Conservation (phyloP, 2,888 invertebrate species). For the Cheilosia impressa region DNA sequence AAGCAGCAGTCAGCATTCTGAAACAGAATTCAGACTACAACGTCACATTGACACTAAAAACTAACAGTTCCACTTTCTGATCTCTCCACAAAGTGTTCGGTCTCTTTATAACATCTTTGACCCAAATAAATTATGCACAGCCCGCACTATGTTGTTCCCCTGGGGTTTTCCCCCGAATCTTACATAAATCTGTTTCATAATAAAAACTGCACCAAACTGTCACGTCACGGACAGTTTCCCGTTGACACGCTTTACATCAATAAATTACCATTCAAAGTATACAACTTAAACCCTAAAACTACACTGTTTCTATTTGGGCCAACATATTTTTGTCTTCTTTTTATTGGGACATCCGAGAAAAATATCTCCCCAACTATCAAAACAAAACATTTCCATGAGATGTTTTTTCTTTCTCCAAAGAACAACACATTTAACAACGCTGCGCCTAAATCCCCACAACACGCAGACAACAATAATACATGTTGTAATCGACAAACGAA, state of each 20-base stretch:
- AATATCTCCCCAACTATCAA: conserved; percentile 54
- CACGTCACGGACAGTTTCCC: conserved; percentile 36
- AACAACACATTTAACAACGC: conserved; percentile 36
- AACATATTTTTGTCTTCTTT: conserved; percentile 1
- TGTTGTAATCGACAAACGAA: conserved; percentile 52
- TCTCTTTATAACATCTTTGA: conserved; percentile 3
- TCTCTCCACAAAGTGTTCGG: too few species aligned
- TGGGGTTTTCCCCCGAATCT: conserved; percentile 1
- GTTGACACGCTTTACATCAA: conserved; percentile 49
- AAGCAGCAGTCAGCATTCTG: too few species aligned
- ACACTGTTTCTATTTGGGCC: conserved; percentile 41
- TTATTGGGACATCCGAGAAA: conserved; percentile 17
- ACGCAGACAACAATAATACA: conserved; percentile 8
- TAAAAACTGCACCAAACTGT: conserved; percentile 30
- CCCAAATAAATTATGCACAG: conserved; percentile 52
- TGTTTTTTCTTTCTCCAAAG: conserved; percentile 15
- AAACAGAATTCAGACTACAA: too few species aligned
- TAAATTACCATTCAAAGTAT: conserved; percentile 63
- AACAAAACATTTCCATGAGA: conserved; percentile 50
- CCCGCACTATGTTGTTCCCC: conserved; percentile 17
- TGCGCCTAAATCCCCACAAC: conserved; percentile 28
- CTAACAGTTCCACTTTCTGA: too few species aligned
- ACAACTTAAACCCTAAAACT: conserved; percentile 56
- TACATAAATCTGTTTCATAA: conserved; percentile 48
- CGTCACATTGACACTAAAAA: too few species aligned